phyloP scores from a whole-genome alignment of 2,797 vertebrate genomes.

The Otolemur crassicaudatus region DNA sequence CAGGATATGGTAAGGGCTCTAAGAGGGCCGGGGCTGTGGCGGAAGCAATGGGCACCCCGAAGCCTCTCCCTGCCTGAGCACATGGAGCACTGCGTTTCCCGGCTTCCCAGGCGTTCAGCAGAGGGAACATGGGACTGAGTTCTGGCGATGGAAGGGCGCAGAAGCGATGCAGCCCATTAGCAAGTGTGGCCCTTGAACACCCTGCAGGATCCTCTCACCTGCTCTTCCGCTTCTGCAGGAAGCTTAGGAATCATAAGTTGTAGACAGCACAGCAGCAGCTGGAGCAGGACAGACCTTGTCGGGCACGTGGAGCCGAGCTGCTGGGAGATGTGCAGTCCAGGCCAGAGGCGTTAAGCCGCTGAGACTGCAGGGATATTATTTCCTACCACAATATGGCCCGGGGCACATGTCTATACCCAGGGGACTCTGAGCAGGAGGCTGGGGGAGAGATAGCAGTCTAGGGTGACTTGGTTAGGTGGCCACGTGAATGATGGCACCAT shows the following conservation, averaged over 20 bases:
- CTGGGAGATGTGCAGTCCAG: background rate
- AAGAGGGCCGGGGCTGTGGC: too few relatives aligned
- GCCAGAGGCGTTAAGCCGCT: background rate
- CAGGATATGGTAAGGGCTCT: fast-evolving
- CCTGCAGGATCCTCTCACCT: fast-evolving
- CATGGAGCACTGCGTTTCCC: fast-evolving
- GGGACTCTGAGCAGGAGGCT: background rate
- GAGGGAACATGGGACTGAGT: background rate
- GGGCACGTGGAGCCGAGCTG: background rate
- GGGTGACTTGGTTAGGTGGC: background rate
- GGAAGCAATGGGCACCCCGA: background rate
- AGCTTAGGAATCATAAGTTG: background rate
- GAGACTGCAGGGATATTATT: background rate
- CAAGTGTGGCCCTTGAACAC: background rate
- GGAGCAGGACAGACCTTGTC: too few relatives aligned
- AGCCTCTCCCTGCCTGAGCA: background rate
- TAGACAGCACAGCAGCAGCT: background rate
- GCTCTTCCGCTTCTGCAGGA: too few relatives aligned
- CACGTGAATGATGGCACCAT: fast-evolving
- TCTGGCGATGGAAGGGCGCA: background rate
- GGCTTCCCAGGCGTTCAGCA: background rate
- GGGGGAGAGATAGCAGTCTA: background rate
- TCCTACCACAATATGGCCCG: background rate
- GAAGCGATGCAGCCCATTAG: fast-evolving
- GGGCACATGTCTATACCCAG: too few relatives aligned